Evolutionary conservation across 2,797 vertebrate species (phyloP), one percentile per base, ranked within the genome.

Genomic region (Periparus ater): DNA sequence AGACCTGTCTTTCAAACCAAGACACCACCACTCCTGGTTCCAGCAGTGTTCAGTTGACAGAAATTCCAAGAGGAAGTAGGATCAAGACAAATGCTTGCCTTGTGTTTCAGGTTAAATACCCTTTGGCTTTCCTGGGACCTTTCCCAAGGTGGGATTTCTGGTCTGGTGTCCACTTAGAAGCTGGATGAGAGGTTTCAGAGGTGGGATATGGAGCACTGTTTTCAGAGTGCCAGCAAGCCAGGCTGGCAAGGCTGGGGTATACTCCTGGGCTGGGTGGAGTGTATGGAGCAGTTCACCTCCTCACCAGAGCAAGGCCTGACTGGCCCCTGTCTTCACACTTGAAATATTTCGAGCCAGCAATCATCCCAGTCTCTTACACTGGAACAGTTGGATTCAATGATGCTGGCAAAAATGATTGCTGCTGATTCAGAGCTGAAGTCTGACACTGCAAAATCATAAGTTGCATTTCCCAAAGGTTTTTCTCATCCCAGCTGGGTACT

Each of bases 181-280:
- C 19, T 53, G 54, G 19, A 53, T 53, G 40, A n/a, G 29, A 23
- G 40, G 63, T 13, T 68, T 53, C 40, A 45, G 54, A 67, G 16
- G 19, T 13, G 32, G 47, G 16, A 8, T 38, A 7, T 44, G 15
- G 36, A 38, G 29, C n/a, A 16, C 7, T 23, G 22, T 21, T 10
- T 27, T 36, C 22, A 36, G 22, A 9, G 19, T 60, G 38, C 16
- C 54, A 13, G 36, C 18, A n/a, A n/a, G 9, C 36, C 36, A 36
- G 26, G 7, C 6, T 36, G 36, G 2, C 0, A 0, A 17, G 25
- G 26, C 36, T 75, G 32, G 36, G 53, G 13, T 58, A 5, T 12
- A 8, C 15, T 51, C 32, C 22, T 1, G 8, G 45, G 15, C 6
- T 32, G 32, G 9, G 5, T 27, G 36, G 11, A 3, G 3, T 36